Conservation (phyloP, 2,113 vertebrate species). For the Orcinus orca region DNA sequence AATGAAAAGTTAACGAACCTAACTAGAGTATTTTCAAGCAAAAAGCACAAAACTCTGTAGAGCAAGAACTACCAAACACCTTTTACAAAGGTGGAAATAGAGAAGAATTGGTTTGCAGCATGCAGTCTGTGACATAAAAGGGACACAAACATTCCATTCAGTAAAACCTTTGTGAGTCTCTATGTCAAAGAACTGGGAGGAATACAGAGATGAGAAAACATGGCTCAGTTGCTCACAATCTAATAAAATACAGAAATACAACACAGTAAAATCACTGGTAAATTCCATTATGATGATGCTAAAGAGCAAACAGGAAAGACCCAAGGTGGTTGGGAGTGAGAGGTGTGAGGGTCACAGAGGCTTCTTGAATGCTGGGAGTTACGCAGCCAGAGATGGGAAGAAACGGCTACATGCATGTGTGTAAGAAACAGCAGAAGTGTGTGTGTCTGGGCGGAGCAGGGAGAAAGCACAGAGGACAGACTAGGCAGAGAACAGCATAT, state of each 20-base stretch:
- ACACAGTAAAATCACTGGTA: background rate
- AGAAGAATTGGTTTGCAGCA: background rate
- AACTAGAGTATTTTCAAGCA: background rate
- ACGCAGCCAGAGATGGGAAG: background rate
- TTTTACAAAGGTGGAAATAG: slow-evolving; percentile 37
- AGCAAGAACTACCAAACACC: slow-evolving; percentile 27
- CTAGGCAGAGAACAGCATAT: background rate
- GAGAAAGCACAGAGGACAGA: background rate
- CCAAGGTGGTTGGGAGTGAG: background rate
- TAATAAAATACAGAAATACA: background rate
- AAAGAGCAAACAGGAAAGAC: background rate
- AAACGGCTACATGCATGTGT: background rate
- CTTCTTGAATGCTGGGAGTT: background rate
- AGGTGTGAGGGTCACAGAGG: background rate
- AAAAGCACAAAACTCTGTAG: slow-evolving; percentile 41
- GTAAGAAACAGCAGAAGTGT: background rate
- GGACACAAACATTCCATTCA: background rate
- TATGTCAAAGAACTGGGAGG: background rate
- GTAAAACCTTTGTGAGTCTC: background rate
- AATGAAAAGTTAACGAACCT: background rate
- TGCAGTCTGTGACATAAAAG: background rate
- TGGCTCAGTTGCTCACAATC: background rate
- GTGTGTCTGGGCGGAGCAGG: background rate
- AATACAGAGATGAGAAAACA: background rate
- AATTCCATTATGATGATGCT: background rate